Conservation (phyloP, 2,113 vertebrate genomes). For the Psilopogon haemacephalus region DNA sequence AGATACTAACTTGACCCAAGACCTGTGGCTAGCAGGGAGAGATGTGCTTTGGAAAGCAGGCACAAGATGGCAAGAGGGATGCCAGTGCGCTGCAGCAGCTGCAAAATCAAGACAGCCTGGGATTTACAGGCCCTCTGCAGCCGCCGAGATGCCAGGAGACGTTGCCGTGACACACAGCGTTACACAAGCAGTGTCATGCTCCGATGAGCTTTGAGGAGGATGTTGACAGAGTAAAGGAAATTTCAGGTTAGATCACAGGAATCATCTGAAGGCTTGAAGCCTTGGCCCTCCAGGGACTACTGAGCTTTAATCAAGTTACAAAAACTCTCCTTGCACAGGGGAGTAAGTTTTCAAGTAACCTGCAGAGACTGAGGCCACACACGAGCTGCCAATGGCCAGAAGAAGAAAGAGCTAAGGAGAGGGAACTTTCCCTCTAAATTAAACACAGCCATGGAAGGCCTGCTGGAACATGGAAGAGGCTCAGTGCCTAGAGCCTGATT, state of each 20-base stretch:
- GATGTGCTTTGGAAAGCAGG: background rate
- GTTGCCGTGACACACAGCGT: background rate
- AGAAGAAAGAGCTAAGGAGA: background rate
- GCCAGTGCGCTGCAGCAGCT: background rate
- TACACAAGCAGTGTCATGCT: background rate
- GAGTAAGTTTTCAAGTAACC: background rate
- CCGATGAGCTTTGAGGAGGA: slow-evolving; percentile 5
- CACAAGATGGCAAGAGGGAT: background rate
- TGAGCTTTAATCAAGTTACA: background rate
- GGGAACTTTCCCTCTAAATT: background rate
- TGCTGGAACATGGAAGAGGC: background rate
- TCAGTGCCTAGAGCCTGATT: background rate
- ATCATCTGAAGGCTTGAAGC: background rate
- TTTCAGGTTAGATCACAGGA: slow-evolving; percentile 5
- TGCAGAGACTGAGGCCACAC: background rate
- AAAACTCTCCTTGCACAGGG: background rate
- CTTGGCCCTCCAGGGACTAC: background rate
- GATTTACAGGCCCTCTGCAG: background rate
- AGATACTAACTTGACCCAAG: background rate
- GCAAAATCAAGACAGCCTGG: background rate
- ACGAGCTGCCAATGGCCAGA: background rate
- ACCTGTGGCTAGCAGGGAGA: background rate
- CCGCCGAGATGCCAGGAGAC: background rate
- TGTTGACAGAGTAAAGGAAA: background rate
- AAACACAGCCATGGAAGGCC: background rate